Base-by-base conservation (phyloP, 2,888 invertebrate genomes). In the Drosophila kokeensis region DNA sequence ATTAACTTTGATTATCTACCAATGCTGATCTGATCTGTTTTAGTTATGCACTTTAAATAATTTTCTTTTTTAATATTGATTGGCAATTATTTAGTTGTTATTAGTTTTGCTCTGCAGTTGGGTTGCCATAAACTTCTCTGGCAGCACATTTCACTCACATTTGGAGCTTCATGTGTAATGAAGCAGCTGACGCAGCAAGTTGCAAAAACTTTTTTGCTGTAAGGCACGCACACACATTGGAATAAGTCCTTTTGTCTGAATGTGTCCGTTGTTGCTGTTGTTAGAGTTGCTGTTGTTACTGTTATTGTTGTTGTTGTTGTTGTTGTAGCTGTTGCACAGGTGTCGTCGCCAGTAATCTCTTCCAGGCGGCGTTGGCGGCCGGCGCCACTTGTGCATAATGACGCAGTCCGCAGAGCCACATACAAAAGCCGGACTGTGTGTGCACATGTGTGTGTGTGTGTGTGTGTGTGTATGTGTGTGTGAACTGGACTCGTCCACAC, bases 301-400 rank as follows among this genome's bases (percentile, higher is more conserved):
- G 40, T 42, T 58, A 38, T 24, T 55, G 53, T 42, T 58, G 42
- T 24, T 55, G n/a, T n/a, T n/a, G 59, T 5, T 66, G 60, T 10
- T 66, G 73, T 3, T 70, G 69, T 15, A 76, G 73, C 75, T 74
- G 68, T 60, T 89, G 84, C 89, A 83, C 87, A 87, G 87, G 87
- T 87, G 87, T 87, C 87, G 90, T 76, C 84, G 89, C 72, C 87
- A 89, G 89, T 90, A 87, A 90, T 87, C 87, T 81, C 77, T 81
- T 81, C 72, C 79, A 79, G 82, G 83, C 83, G 66, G 74, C 81
- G 73, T 81, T 52, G 64, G 69, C 55, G 63, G 78, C 61, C 60
- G 73, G 87, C 84, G 84, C 80, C 90, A 90, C 81, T 89, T 87
- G 87, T 82, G 87, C 84, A 89, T 87, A 87, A 87, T 87, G 90